These are phyloP conservation scores for Rhyacophila evoluta DNA, from an alignment of 2,888 invertebrate genomes.

Conservation along the genomic window DNA sequence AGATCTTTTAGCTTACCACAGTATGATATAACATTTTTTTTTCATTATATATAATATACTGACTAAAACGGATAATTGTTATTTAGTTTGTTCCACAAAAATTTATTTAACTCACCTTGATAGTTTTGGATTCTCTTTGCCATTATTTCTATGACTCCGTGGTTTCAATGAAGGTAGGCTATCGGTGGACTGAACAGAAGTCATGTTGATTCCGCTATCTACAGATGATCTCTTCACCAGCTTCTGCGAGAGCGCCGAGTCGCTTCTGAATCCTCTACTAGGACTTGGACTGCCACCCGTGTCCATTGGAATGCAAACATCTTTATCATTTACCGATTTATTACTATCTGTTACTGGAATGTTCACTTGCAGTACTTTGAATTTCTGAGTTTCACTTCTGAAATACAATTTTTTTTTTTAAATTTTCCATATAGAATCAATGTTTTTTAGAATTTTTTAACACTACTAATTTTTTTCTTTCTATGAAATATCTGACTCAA, in stretches of 20 bases:
- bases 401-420: conserved; percentile 45
- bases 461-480: no score
- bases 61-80: no score
- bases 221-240: conserved; percentile 81
- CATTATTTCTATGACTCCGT: conserved; percentile 47
- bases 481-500: no score
- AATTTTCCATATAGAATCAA: neutral
- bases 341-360: conserved; percentile 39
- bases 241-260: conserved; percentile 45
- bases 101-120: conserved; percentile 67
- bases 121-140: conserved; percentile 62
- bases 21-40: no score
- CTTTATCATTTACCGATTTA: conserved; percentile 46
- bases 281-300: conserved; percentile 52
- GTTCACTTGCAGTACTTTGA: conserved; percentile 66
- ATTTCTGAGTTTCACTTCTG: conserved; percentile 65
- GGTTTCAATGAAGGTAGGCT: conserved; percentile 58
- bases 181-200: conserved; percentile 60
- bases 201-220: conserved; percentile 84
- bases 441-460: neutral
- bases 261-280: conserved; percentile 44
- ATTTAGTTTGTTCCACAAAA: no score
- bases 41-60: no score
- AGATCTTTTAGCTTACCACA: no score
- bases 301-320: conserved; percentile 52